Evolutionary conservation across 2,888 invertebrate species (phyloP).

Genomic region (Brenthis hecate): DNA sequence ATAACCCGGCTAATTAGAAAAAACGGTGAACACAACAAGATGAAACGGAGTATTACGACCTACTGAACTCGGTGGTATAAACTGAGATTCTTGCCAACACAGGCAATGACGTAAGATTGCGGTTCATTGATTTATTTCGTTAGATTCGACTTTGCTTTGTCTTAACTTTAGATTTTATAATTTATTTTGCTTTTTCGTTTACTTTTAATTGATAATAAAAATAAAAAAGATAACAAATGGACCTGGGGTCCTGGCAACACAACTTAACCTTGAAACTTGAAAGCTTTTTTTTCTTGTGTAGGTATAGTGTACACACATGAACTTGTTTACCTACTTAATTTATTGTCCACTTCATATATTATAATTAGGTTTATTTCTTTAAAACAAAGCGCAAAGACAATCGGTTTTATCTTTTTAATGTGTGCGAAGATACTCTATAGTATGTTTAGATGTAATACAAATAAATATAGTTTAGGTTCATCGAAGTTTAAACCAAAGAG

Average conservation of each 20-base stretch:
- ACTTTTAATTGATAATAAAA: no score
- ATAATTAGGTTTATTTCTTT: not conserved
- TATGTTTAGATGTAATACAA: no score
- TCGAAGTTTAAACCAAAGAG: no score
- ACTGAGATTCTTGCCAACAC: constrained; percentile 62
- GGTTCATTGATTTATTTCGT: constrained; percentile 41
- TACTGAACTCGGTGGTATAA: constrained; percentile 49
- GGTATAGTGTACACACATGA: not conserved
- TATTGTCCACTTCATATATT: not conserved
- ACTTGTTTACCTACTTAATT: not conserved
- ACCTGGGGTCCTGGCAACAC: constrained; percentile 10
- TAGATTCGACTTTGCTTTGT: not conserved
- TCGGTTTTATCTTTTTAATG: no score
- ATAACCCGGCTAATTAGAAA: constrained; percentile 30
- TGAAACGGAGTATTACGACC: constrained; percentile 33
- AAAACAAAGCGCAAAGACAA: not conserved
- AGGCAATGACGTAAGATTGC: constrained; percentile 63
- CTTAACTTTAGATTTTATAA: not conserved
- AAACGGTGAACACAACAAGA: constrained; percentile 11
- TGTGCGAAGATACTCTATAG: no score
- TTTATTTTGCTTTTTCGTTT: no score
- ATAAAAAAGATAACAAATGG: not conserved
- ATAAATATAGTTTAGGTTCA: not conserved
- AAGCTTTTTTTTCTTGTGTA: not conserved
- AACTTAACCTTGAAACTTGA: constrained; percentile 5